A percentile compares a stretch with the other conserved stretches of the same genome.
Evolutionary conservation across 2,888 invertebrate genomes (phyloP).

Genomic region (Limnephilus marmoratus): DNA sequence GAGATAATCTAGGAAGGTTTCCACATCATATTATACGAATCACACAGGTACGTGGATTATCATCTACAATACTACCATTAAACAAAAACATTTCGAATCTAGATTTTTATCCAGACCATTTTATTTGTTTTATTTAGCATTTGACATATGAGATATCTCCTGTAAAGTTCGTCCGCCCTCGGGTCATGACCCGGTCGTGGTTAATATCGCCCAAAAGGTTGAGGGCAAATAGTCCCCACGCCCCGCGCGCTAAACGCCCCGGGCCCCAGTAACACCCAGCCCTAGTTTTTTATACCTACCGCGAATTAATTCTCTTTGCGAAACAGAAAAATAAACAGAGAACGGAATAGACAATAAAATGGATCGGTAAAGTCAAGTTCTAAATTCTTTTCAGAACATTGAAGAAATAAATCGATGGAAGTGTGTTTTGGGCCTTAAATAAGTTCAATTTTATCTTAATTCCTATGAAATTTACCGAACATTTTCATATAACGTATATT

Average conservation of each 20-base stretch:
- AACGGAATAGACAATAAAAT: not conserved
- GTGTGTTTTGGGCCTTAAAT: not conserved
- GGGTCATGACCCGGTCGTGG: conserved; percentile 10
- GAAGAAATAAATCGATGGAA: not conserved
- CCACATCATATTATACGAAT: not conserved
- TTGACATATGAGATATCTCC: conserved; percentile 39
- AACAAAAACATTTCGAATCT: not conserved
- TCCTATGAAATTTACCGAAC: not conserved
- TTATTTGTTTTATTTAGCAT: conserved; percentile 18
- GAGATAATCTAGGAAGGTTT: not conserved
- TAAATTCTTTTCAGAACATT: not conserved
- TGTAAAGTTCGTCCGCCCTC: not conserved
- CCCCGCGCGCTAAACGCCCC: not conserved
- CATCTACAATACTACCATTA: not conserved
- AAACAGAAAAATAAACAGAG: not conserved
- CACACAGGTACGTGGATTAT: not conserved
- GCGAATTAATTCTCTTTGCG: conserved; percentile 14
- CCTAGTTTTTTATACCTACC: not conserved
- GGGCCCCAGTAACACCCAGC: not conserved
- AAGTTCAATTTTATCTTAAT: not conserved
- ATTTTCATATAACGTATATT: not conserved
- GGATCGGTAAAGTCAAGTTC: not conserved
- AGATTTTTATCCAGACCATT: not conserved
- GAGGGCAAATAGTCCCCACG: conserved; percentile 14
- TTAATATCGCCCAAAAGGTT: conserved; percentile 26